Evolutionary conservation across 2,113 vertebrate genomes (phyloP).

Genomic region (Lipotes vexillifer): DNA sequence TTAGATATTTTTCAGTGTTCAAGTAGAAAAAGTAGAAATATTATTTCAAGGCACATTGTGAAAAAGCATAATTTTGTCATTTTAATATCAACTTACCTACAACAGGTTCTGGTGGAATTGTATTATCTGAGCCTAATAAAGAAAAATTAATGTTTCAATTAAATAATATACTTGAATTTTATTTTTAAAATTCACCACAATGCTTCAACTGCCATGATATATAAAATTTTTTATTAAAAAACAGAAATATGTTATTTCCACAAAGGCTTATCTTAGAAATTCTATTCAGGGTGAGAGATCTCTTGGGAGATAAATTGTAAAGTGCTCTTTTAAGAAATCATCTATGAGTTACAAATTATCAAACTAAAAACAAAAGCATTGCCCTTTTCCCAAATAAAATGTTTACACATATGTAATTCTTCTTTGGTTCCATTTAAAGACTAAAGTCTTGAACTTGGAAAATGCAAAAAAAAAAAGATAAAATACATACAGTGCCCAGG

Average conservation of each 20-base stretch:
- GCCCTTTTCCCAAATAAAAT: neutral
- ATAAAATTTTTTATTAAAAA: neutral
- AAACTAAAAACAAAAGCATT: neutral
- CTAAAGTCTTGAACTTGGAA: neutral
- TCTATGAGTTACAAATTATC: neutral
- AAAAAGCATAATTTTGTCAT: neutral
- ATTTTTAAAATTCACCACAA: neutral
- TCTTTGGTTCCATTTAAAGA: neutral
- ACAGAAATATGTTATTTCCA: neutral
- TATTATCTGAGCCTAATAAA: neutral
- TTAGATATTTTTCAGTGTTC: neutral
- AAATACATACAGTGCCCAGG: neutral
- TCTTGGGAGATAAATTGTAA: neutral
- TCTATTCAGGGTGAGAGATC: neutral
- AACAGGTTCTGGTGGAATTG: neutral
- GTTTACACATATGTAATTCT: neutral
- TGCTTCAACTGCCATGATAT: neutral
- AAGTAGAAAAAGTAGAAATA: neutral
- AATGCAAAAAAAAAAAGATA: neutral
- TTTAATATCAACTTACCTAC: slow-evolving; percentile 2
- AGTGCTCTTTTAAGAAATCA: neutral
- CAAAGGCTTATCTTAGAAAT: neutral
- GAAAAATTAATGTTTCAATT: neutral
- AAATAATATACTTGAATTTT: neutral
- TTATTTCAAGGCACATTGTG: neutral